Base-by-base conservation (phyloP, 2,113 vertebrate species). In the Orycteropus afer region DNA sequence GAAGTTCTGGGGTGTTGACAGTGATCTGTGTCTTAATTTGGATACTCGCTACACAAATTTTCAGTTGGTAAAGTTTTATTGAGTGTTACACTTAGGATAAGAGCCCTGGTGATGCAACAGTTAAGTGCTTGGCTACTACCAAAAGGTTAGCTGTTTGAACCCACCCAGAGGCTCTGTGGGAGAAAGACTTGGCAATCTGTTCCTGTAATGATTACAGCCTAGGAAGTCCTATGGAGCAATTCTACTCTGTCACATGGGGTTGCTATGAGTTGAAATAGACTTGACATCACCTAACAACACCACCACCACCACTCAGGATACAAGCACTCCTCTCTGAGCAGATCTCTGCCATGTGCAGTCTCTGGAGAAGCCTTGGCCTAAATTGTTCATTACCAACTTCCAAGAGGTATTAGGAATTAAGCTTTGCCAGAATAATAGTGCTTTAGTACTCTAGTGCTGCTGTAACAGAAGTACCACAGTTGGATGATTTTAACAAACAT, bases 361-460 rank as follows among this genome's bases (percentile, higher is more conserved):
- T 84, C 78, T 29, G 10, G 65, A 32, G 67, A 88, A 11, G 55
- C 7, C 45, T 83, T 79, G 34, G 25, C 14, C 59, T 88, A 34
- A 65, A 57, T 80, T 59, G 57, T 85, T 87, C 34, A 67, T 77
- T 49, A 51, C 29, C 7, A 49, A 25, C 47, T 77, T 32, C 74
- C 55, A 79, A 87, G 65, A 84, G 51, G 42, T 80, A 9, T 90
- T 29, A 57, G 45, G 32, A 81, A 55, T 76, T 51, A 37, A 78
- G 59, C 45, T 96, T 92, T 94, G 22, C 83, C 55, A 61, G 73
- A 76, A 94, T 51, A 42, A 49, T 32, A 55, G 18, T 47, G 17
- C 47, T 34, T 67, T 29, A 47, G 81, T 79, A 49, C 65, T 63
- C 80, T 82, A 67, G 8, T 73, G 69, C 51, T 51, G 6, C n/a